Conservation (phyloP, 2,797 vertebrate species). For the Acipenser transmontanus region DNA sequence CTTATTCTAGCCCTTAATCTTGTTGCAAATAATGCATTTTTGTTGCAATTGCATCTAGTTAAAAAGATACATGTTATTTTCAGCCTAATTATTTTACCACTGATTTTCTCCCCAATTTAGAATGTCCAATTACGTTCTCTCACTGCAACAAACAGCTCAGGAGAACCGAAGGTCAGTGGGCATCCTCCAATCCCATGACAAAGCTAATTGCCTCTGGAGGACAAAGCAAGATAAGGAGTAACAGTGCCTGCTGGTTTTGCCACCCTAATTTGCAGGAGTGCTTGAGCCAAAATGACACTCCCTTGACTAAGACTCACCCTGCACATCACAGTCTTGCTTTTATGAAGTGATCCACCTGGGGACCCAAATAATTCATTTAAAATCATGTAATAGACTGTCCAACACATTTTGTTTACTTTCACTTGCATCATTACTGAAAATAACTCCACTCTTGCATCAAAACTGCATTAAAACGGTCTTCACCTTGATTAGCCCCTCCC, state of each 20-base stretch:
- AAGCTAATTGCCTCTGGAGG: too few relatives aligned
- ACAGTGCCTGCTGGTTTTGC: constrained; percentile 25
- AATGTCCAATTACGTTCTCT: too few relatives aligned
- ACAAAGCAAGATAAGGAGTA: too few relatives aligned
- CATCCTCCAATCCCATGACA: too few relatives aligned
- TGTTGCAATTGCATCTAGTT: too few relatives aligned
- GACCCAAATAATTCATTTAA: background rate
- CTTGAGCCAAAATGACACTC: constrained; percentile 21
- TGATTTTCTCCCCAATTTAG: too few relatives aligned
- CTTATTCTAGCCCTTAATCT: too few relatives aligned
- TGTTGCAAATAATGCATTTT: too few relatives aligned
- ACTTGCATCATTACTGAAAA: background rate
- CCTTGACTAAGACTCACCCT: background rate
- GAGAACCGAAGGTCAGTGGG: too few relatives aligned
- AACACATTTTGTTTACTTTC: background rate
- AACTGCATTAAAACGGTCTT: constrained; percentile 24
- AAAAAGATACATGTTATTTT: too few relatives aligned
- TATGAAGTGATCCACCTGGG: background rate
- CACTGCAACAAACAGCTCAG: too few relatives aligned
- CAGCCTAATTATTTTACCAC: too few relatives aligned
- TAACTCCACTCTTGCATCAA: background rate
- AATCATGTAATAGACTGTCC: constrained; percentile 6
- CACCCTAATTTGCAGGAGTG: constrained; percentile 30
- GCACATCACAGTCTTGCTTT: background rate
- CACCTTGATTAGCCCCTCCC: constrained; percentile 27